Conservation (phyloP, 2,113 vertebrate genomes). For the Peromyscus leucopus region DNA sequence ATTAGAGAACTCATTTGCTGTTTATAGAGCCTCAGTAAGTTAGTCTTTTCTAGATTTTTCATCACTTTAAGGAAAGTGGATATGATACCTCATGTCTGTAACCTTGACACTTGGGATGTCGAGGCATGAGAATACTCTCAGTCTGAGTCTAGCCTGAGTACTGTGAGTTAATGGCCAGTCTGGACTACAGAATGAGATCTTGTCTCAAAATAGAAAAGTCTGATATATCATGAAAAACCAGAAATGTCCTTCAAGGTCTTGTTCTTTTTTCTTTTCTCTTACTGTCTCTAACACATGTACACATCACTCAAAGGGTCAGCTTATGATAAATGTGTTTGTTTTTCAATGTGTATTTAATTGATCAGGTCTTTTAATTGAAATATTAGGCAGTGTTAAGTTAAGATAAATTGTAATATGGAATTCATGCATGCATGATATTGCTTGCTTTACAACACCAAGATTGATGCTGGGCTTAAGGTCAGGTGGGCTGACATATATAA, state of each 20-base stretch:
- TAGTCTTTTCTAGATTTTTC: neutral
- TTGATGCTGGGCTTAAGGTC: slow-evolving; percentile 76
- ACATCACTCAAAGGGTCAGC: slow-evolving; percentile 19
- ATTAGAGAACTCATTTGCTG: neutral
- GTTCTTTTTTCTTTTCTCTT: neutral
- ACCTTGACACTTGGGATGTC: neutral
- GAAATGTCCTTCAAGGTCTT: neutral
- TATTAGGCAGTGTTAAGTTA: slow-evolving; percentile 66
- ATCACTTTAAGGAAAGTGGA: neutral
- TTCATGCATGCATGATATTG: slow-evolving; percentile 65
- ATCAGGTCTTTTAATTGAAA: slow-evolving; percentile 75
- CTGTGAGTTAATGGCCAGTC: neutral
- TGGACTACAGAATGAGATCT: neutral
- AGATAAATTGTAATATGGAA: slow-evolving; percentile 69
- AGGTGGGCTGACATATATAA: slow-evolving; percentile 76
- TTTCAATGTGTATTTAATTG: slow-evolving; percentile 83
- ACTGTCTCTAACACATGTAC: neutral
- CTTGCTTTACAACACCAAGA: slow-evolving; percentile 77
- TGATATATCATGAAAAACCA: neutral
- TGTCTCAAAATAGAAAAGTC: neutral
- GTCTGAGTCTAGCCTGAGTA: neutral
- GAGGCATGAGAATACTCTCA: neutral
- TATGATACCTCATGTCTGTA: neutral
- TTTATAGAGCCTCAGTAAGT: neutral
- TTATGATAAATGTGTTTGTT: slow-evolving; percentile 76